A percentile compares a stretch with the other conserved stretches of the same genome.
Conservation (phyloP, 2,888 invertebrate species). For the Hanleya hanleyi region DNA sequence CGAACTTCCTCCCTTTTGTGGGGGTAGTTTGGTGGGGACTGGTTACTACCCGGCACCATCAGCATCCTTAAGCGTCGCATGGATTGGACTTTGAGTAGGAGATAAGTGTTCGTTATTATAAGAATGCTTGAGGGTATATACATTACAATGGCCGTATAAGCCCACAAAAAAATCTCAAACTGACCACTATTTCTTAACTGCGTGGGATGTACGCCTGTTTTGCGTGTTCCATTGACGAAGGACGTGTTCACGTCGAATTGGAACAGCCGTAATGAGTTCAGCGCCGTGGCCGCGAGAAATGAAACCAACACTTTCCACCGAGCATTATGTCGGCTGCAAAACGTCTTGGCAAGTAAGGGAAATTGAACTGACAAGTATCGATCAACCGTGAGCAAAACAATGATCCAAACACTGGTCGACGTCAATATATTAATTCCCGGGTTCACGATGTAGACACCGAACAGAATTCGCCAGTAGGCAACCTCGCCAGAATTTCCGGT, state of each 20-base stretch:
- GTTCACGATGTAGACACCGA: neutral
- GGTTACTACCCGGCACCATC: slow-evolving; percentile 50
- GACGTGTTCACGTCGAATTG: slow-evolving; percentile 39
- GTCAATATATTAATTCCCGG: slow-evolving; percentile 57
- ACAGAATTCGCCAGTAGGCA: neutral
- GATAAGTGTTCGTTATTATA: neutral
- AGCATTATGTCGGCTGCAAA: slow-evolving; percentile 60
- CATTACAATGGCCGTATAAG: neutral
- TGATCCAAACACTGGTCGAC: slow-evolving; percentile 64
- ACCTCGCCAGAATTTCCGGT: slow-evolving; percentile 9
- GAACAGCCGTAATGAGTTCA: slow-evolving; percentile 64
- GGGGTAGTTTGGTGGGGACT: slow-evolving; percentile 44
- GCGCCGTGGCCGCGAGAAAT: slow-evolving; percentile 44
- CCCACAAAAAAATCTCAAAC: neutral
- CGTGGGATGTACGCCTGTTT: neutral
- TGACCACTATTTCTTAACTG: neutral
- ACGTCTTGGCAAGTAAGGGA: slow-evolving; percentile 64
- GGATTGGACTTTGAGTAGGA: neutral
- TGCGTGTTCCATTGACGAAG: neutral
- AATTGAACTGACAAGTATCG: slow-evolving; percentile 62
- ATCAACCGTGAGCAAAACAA: slow-evolving; percentile 65
- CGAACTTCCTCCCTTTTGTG: slow-evolving; percentile 63
- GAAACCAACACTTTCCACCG: slow-evolving; percentile 53
- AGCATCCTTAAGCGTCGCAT: slow-evolving; percentile 40
- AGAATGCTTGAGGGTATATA: neutral